Evolutionary conservation across 2,888 invertebrate genomes (phyloP), one percentile per base, ranked within the genome.

Genomic region (Drosophila kambysellisi): DNA sequence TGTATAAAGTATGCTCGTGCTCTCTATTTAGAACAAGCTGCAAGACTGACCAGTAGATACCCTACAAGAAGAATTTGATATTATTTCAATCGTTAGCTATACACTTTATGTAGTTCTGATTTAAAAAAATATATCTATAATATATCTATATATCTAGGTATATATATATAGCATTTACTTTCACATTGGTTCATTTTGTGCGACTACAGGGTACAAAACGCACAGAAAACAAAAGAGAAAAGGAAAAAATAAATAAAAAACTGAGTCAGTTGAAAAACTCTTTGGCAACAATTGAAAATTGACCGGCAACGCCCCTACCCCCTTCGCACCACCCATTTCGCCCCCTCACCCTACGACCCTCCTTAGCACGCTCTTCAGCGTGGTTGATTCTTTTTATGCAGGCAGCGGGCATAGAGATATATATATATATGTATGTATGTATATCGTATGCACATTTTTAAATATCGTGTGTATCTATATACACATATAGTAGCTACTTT

Each of bases 201-300:
- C 25, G 25, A 15, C 4, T 15, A 39, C 35, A 25, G 41, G 57
- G 57, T 57, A 43, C 8, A 20, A 15, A 2, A 4, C 15, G 0
- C 1, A 2, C 15, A 15, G 46, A 15, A 15, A 8, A 15, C 15
- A 4, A 46, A 15, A 8, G 2, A 25, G 1, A 8, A 25, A 25
- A 0, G 2, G 25, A 25, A 25, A 17, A 25, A 29, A 53, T 57
- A 54, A 57, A 63, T 54, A 50, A 68, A 58, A 17, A 69, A 77
- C 72, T 76, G 80, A 79, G 61, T 79, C 80, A 67, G 68, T 65
- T 46, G 70, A 62, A 76, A 76, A 85, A 85, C 76, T 88, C 76
- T 82, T 83, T 87, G 76, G 82, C 82, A 83, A 79, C 74, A 84
- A 82, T 73, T 84, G 77, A 76, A 72, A 83, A 81, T 72, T 76